Evolutionary conservation across 2,888 invertebrate genomes (phyloP), one percentile per base, ranked within the genome.

Genomic region (Papilio gigon): DNA sequence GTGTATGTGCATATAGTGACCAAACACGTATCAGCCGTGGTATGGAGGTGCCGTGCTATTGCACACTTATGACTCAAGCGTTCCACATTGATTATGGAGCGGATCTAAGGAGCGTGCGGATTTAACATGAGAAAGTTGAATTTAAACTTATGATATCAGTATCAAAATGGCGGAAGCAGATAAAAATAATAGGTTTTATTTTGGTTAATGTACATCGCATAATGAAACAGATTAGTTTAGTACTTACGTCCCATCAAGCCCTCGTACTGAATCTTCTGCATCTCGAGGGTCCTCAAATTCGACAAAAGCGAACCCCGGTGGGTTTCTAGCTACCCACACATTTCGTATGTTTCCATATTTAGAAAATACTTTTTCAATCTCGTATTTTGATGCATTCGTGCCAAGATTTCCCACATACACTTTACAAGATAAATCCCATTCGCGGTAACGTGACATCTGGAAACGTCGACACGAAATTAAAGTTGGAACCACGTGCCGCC

Each of bases 261-360:
- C 96, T 79, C 96, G 91, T 14, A 96, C 96, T 35, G 97, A 94
- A 85, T 97, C 97, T 86, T 97, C 96, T 14, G 97, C 97, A 83
- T 98, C 98, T 71, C 97, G 91, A 17, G 96, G 94, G 80, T 98
- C 97, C 89, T 97, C 97, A 85, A 94, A 97, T 87, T 97, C 97
- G 4, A 97, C 96, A 86, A 97, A 97, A 0, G 97, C 97, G 88
- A 97, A 97, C 20, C 97, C 98, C 6, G 98, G 97, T 47, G 98
- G 98, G 83, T 98, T 97, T 79, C 98, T 93, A 0, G 98, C 98
- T 64, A 98, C 97, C 98, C 98, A 98, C 60, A 98, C 97, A 87
- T 97, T 98, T 77, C 96, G 93, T 73, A 98, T 93, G 50, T 96
- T 96, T 9, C 98, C 98, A 86, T 97, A 98, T 87, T 97, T 96